These are phyloP conservation scores for Omphaloscelis lunosa DNA, from an alignment of 2,888 invertebrate species.

Conservation along the genomic window DNA sequence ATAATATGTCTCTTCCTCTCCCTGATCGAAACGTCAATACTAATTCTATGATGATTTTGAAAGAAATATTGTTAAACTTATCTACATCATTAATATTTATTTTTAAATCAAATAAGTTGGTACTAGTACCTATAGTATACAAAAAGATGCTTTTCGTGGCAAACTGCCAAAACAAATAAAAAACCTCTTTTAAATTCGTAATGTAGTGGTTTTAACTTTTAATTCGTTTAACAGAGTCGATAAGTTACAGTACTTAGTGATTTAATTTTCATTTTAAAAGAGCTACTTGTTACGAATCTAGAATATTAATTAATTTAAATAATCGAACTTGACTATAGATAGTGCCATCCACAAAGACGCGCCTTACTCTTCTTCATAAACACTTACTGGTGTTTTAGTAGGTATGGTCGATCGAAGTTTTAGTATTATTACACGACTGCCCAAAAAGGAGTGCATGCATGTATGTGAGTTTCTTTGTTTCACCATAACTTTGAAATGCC, in stretches of 20 bases:
- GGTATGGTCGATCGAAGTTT: no score
- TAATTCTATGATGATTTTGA: neutral
- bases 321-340: neutral
- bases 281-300: neutral
- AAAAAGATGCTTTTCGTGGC: constrained; percentile 2
- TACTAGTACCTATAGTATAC: neutral
- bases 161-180: neutral
- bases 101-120: no score
- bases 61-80: neutral
- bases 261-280: constrained; percentile 14
- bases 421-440: no score
- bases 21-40: neutral
- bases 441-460: no score
- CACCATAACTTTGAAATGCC: no score
- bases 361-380: no score
- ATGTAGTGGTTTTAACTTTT: neutral
- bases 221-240: constrained; percentile 3
- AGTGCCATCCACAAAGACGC: no score
- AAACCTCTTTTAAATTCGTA: neutral
- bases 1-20: no score
- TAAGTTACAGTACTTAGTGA: constrained; percentile 1
- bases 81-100: neutral
- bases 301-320: constrained; percentile 11
- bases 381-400: no score
- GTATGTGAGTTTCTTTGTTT: no score